Percentiles rank a stretch among this genome's conserved stretches.
These are phyloP conservation scores for Spondyliosoma cantharus DNA, from an alignment of 2,797 vertebrate genomes.

Conservation along the genomic window DNA sequence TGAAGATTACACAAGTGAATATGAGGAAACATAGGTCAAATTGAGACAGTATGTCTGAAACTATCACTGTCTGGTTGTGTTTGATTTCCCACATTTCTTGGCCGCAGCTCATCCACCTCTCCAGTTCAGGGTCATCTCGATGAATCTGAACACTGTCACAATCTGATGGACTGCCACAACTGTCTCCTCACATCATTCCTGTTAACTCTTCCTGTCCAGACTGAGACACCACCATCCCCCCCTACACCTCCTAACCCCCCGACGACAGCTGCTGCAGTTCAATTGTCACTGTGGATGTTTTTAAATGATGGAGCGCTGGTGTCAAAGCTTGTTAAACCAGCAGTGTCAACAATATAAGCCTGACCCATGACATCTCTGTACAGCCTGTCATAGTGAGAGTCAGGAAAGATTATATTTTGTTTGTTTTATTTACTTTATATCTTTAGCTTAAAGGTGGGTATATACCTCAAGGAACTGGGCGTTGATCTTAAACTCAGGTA, in stretches of 20 bases:
- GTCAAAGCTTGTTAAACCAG: conserved; percentile 44
- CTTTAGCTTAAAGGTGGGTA: neutral
- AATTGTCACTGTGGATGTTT: conserved; percentile 55
- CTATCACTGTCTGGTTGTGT: neutral
- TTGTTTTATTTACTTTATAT: neutral
- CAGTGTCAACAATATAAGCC: conserved; percentile 46
- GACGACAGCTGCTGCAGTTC: conserved; percentile 67
- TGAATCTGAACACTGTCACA: conserved; percentile 28
- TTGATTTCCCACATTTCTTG: conserved; percentile 9
- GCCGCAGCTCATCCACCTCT: neutral
- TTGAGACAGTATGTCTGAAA: conserved; percentile 4
- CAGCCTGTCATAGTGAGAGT: neutral
- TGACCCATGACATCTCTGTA: conserved; percentile 41
- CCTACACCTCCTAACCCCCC: conserved; percentile 43
- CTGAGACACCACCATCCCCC: neutral
- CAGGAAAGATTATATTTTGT: neutral
- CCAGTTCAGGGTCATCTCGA: conserved; percentile 5
- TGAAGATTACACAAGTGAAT: too few species aligned
- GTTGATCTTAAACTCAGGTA: conserved; percentile 96
- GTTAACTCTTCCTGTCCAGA: conserved; percentile 44
- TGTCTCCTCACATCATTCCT: conserved; percentile 34
- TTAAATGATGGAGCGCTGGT: conserved; percentile 41
- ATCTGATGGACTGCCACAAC: conserved; percentile 54
- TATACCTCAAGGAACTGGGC: conserved; percentile 95
- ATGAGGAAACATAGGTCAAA: too few species aligned